Conservation (phyloP, 2,113 vertebrate genomes). For the Pachycephala philippinensis region DNA sequence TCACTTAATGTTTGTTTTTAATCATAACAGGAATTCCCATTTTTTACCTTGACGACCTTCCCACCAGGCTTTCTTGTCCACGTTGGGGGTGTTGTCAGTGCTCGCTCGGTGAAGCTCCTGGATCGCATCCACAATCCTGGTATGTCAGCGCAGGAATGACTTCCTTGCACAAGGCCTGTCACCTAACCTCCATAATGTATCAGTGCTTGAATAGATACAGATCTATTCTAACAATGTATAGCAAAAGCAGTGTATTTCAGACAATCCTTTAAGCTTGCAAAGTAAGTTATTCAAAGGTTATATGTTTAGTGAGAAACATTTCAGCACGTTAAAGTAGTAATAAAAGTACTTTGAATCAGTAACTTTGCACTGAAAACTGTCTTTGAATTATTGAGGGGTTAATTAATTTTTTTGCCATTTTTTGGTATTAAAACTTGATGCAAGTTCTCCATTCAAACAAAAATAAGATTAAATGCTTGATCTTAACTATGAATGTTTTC, state of each 20-base stretch:
- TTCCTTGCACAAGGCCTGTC: not conserved
- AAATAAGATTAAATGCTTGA: not conserved
- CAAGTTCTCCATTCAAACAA: not conserved
- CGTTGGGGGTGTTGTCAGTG: constrained; percentile 94
- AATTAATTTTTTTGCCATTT: not conserved
- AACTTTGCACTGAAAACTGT: not conserved
- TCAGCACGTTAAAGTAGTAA: not conserved
- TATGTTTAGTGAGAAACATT: not conserved
- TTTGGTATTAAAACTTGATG: not conserved
- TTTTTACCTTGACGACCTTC: constrained; percentile 94
- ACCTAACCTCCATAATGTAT: not conserved
- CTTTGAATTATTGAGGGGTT: not conserved
- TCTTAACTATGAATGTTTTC: not conserved
- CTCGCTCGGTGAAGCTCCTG: constrained; percentile 95
- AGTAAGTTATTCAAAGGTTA: not conserved
- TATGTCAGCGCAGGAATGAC: constrained; percentile 64
- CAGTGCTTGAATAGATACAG: not conserved
- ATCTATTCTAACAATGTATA: fast-evolving
- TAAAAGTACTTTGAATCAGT: not conserved
- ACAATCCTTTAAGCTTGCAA: not conserved
- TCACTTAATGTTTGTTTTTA: not conserved
- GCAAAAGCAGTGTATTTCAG: not conserved
- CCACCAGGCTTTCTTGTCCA: constrained; percentile 92
- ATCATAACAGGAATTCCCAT: constrained; percentile 88
- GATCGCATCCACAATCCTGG: constrained; percentile 98